phyloP scores from a whole-genome alignment of 1,140 invertebrate genomes.

The Drosophila rufa region DNA sequence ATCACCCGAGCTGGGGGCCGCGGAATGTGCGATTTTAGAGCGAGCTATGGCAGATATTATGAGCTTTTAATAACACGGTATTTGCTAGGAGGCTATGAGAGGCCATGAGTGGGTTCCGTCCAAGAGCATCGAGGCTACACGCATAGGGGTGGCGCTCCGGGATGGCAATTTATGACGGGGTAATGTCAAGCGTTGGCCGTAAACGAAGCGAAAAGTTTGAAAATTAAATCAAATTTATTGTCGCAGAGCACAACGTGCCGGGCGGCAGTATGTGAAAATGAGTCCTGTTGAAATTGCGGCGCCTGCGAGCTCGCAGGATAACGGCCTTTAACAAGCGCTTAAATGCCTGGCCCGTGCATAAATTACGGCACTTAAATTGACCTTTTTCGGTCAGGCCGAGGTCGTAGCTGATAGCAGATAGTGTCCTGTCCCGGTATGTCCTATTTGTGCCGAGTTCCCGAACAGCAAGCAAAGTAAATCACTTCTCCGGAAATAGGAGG shows the following conservation, averaged over 20 bases:
- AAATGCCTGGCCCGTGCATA: slow-evolving; percentile 66
- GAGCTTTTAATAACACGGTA: slow-evolving; percentile 17
- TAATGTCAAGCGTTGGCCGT: slow-evolving; percentile 24
- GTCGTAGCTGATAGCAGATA: not conserved
- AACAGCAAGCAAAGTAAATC: slow-evolving; percentile 20
- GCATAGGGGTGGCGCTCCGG: not conserved
- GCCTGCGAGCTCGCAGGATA: slow-evolving; percentile 20
- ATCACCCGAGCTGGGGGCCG: not conserved
- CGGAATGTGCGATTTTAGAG: slow-evolving; percentile 35
- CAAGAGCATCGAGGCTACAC: too few relatives aligned
- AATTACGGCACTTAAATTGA: slow-evolving; percentile 68
- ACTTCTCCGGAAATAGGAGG: not conserved
- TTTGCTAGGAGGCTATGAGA: not conserved
- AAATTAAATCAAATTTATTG: slow-evolving; percentile 71
- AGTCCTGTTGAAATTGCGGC: slow-evolving; percentile 4
- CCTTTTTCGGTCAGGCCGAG: slow-evolving; percentile 47
- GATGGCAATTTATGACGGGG: slow-evolving; percentile 35
- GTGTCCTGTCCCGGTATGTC: not conserved
- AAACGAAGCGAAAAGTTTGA: slow-evolving; percentile 18
- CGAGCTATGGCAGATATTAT: slow-evolving; percentile 19
- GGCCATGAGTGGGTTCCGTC: too few relatives aligned
- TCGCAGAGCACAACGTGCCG: slow-evolving; percentile 20
- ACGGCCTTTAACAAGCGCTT: slow-evolving; percentile 68
- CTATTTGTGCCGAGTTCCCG: not conserved
- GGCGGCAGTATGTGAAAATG: slow-evolving; percentile 41